Evolutionary conservation across 1,140 invertebrate species (phyloP).

Genomic region (Drosophila mayri): DNA sequence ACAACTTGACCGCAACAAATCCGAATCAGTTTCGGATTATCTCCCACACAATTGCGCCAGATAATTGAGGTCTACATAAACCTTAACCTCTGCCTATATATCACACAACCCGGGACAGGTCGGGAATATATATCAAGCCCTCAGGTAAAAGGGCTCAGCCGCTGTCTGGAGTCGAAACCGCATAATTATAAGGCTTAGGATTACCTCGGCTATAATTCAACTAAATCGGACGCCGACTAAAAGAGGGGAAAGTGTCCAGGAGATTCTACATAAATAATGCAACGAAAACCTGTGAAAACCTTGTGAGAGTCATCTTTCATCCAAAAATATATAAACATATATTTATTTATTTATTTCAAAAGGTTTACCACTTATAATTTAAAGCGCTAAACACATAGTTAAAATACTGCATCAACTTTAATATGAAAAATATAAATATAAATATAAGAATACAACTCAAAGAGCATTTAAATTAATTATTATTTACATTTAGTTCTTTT

Average conservation of each 20-base stretch:
- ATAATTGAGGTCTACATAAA: conserved; percentile 36
- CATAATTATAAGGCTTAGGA: conserved; percentile 41
- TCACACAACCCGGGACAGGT: conserved; percentile 8
- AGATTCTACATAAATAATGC: not conserved
- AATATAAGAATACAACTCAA: too few relatives aligned
- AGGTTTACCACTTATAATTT: too few relatives aligned
- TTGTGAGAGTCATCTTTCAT: not conserved
- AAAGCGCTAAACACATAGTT: too few relatives aligned
- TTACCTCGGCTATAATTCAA: conserved; percentile 38
- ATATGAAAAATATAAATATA: too few relatives aligned
- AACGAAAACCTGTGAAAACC: not conserved
- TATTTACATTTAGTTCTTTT: not conserved
- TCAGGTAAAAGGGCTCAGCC: conserved; percentile 27
- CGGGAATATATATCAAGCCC: conserved; percentile 27
- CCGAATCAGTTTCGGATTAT: conserved; percentile 44
- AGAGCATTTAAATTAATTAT: too few relatives aligned
- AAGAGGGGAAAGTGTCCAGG: not conserved
- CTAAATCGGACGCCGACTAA: conserved; percentile 1
- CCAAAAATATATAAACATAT: too few relatives aligned
- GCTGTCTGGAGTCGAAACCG: conserved; percentile 33
- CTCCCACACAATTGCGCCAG: conserved; percentile 29
- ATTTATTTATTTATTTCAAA: too few relatives aligned
- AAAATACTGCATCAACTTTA: too few relatives aligned
- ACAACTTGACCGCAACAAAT: conserved; percentile 44
- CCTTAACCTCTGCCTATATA: conserved; percentile 6